Base-by-base conservation (phyloP, 2,113 vertebrate species). In the Albula goreensis region DNA sequence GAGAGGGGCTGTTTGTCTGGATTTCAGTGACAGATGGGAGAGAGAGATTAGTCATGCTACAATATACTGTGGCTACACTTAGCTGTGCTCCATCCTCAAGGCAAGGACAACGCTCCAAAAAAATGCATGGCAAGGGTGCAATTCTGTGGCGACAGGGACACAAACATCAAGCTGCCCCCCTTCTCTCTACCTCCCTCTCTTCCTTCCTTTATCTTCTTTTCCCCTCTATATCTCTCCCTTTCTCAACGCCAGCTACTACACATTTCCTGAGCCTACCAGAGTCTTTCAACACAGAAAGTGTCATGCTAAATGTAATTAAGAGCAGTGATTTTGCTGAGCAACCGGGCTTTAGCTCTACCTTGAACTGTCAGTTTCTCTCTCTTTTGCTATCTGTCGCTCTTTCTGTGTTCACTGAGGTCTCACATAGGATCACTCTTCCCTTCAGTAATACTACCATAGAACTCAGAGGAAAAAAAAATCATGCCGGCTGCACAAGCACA, bases 401-500 rank as follows among this genome's bases (percentile, higher is more conserved):
- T 56, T 56, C 53, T 56, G 7, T 12, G 31, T 12, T 56, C 53
- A 56, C 7, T 56, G 53, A 8, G 12, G 53, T 56, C 53, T 56
- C 12, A 6, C 53, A 56, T 56, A 41, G 31, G 1, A 41, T 41
- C 31, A 41, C 31, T 41, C 31, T 41, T 41, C 31, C 31, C 31
- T 41, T 41, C 31, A 41, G 31, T 41, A 41, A 41, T 41, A 41
- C 31, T 41, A 41, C 31, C 31, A 41, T 41, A 41, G 31, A 41
- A 41, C 31, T 41, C 31, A 41, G 31, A 41, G 31, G 31, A 41
- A 41, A 41, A 41, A 41, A 41, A 41, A 41, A 41, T 41, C 31
- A 41, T 41, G 31, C 31, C 31, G 31, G 92, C 94, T 94, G 93
- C 93, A 93, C 89, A 93, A 93, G 93, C 92, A 12, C 53, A 56